Percentiles rank a stretch among this genome's conserved stretches.
phyloP scores from a whole-genome alignment of 2,113 vertebrate species.

The Rhadina sibilatrix region DNA sequence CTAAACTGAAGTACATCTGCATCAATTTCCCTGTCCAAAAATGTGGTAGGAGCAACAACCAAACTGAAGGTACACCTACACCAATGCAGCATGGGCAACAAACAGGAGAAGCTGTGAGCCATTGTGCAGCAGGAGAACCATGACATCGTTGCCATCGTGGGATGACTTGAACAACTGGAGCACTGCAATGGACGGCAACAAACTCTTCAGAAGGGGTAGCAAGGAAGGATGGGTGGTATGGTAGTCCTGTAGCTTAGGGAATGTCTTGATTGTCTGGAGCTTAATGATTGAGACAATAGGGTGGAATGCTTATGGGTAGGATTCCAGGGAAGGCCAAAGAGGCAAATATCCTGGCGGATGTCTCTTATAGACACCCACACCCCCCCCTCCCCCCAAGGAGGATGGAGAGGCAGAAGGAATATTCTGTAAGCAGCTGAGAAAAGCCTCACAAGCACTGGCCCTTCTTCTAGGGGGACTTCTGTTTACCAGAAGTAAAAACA shows the following conservation, averaged over 20 bases:
- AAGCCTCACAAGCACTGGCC: background rate
- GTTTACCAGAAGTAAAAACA: too few species aligned
- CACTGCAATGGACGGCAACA: background rate
- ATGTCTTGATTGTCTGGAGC: background rate
- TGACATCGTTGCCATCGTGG: background rate
- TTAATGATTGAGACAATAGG: too few species aligned
- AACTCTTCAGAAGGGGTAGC: background rate
- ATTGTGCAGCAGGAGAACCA: background rate
- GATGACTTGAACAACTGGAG: background rate
- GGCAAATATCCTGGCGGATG: background rate
- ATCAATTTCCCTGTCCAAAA: background rate
- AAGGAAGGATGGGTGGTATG: background rate
- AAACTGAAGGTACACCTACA: background rate
- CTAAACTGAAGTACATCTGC: background rate
- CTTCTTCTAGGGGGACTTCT: background rate
- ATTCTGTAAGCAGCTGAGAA: background rate
- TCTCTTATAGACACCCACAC: background rate
- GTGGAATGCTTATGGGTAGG: background rate
- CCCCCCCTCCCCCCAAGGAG: background rate
- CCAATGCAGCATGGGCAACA: background rate
- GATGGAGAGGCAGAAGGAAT: background rate
- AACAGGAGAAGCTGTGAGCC: background rate
- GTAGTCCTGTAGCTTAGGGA: background rate
- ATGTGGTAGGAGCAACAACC: background rate
- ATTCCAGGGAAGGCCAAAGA: background rate